phyloP scores from a whole-genome alignment of 2,113 vertebrate genomes.

The Campylomormyrus tamandua region DNA sequence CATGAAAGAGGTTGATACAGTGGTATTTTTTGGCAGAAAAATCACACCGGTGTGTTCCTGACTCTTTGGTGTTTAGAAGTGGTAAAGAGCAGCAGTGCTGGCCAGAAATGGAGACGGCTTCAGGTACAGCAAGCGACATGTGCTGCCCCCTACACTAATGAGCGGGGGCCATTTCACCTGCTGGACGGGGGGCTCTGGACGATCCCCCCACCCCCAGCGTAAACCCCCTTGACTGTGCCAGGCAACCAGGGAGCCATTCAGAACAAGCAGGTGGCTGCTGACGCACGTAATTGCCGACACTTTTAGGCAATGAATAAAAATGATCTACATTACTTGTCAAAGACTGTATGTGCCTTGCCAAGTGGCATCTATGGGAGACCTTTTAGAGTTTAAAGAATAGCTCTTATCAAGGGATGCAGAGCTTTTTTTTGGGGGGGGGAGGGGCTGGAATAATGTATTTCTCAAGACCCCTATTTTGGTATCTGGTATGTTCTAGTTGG shows the following conservation, averaged over 20 bases:
- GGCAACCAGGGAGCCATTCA: conserved; percentile 91
- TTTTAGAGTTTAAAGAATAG: conserved; percentile 98
- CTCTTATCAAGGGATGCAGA: conserved; percentile 89
- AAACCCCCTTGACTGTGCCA: conserved; percentile 79
- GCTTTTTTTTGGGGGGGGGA: conserved; percentile 43
- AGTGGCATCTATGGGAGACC: conserved; percentile 99
- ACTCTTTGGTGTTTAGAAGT: not conserved
- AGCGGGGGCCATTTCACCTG: conserved; percentile 99
- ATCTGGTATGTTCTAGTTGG: conserved; percentile 51
- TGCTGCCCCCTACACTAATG: conserved; percentile 71
- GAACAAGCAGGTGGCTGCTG: conserved; percentile 99
- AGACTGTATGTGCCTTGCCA: conserved; percentile 97
- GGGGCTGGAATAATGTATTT: conserved; percentile 82
- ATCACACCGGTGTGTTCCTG: not conserved
- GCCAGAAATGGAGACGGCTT: not conserved
- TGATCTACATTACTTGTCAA: conserved; percentile 99
- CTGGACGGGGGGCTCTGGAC: conserved; percentile 64
- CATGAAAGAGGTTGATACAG: not conserved
- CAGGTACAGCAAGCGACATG: not conserved
- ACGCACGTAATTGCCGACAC: conserved; percentile 99
- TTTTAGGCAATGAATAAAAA: conserved; percentile 99
- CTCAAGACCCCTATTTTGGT: conserved; percentile 39
- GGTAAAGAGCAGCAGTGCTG: not conserved
- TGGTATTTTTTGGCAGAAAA: not conserved
- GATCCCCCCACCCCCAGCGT: conserved; percentile 73